Evolutionary conservation across 2,113 vertebrate genomes (phyloP).

Genomic region (Periophthalmodon schlosseri): DNA sequence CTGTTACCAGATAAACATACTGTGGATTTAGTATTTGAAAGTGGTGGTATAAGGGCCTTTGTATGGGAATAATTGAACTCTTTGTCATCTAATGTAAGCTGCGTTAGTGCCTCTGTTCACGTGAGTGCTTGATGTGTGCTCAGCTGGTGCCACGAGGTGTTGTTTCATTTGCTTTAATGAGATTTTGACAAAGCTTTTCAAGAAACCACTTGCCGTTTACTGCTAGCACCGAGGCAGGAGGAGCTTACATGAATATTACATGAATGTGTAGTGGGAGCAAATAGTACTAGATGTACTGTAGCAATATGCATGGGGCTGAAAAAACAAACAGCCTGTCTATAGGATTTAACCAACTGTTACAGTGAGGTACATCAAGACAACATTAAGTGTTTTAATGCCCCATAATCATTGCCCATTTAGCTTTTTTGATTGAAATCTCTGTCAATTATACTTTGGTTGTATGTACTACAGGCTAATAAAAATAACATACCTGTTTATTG

Average conservation of each 20-base stretch:
- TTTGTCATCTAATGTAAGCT: slow-evolving; percentile 37
- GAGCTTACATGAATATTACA: slow-evolving; percentile 60
- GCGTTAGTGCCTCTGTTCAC: slow-evolving; percentile 36
- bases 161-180: slow-evolving; percentile 80
- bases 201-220: slow-evolving; percentile 63
- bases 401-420: neutral
- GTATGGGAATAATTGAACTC: slow-evolving; percentile 21
- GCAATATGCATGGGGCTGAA: neutral
- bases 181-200: slow-evolving; percentile 73
- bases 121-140: slow-evolving; percentile 62
- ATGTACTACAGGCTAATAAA: neutral
- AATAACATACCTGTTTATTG: neutral
- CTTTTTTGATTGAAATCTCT: neutral
- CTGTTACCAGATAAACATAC: slow-evolving; percentile 11
- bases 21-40: slow-evolving; percentile 20
- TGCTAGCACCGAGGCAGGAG: slow-evolving; percentile 34
- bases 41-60: slow-evolving; percentile 13
- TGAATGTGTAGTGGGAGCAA: slow-evolving; percentile 12
- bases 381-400: too few relatives aligned
- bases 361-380: neutral
- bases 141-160: slow-evolving; percentile 72
- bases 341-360: neutral
- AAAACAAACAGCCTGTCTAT: neutral
- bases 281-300: neutral
- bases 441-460: neutral